A percentile compares a stretch with the other conserved stretches of the same genome.
These are phyloP conservation scores for Pipistrellus pipistrellus DNA, from an alignment of 2,797 vertebrate genomes.

Conservation along the genomic window DNA sequence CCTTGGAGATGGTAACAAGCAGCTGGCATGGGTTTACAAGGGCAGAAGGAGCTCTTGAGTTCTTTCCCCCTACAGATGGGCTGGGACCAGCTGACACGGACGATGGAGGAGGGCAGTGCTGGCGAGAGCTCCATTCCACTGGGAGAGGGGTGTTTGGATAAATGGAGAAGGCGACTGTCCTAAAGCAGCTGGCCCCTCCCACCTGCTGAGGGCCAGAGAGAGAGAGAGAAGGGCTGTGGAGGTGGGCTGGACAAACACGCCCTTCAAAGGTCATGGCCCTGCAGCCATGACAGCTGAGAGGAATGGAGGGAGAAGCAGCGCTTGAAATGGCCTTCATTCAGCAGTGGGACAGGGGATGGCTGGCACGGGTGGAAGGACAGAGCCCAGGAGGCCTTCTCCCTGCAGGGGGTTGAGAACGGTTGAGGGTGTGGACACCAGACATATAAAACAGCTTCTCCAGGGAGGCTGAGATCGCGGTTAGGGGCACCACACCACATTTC, in stretches of 20 bases:
- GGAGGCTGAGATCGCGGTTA: conserved; percentile 9
- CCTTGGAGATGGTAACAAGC: conserved; percentile 39
- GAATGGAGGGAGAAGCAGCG: conserved; percentile 79
- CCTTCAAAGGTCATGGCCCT: conserved; percentile 64
- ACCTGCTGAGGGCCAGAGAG: not conserved
- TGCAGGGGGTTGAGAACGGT: conserved; percentile 77
- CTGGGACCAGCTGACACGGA: conserved; percentile 29
- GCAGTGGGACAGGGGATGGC: conserved; percentile 82
- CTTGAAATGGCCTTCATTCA: conserved; percentile 82
- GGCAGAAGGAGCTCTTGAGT: conserved; percentile 66
- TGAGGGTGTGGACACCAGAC: conserved; percentile 75
- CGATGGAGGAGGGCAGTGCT: conserved; percentile 47
- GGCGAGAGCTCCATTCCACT: conserved; percentile 33
- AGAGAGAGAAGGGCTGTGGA: conserved; percentile 11
- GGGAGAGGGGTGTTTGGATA: conserved; percentile 5
- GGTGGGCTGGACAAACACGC: not conserved
- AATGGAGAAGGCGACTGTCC: not conserved
- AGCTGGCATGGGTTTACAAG: conserved; percentile 20
- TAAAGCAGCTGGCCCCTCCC: conserved; percentile 37
- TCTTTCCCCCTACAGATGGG: not conserved
- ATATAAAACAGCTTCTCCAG: conserved; percentile 60
- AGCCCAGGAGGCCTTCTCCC: conserved; percentile 84
- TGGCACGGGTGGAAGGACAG: conserved; percentile 79
- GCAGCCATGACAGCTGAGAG: conserved; percentile 69
- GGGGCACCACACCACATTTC: not conserved